These are phyloP conservation scores for Odontomyia ornata DNA, from an alignment of 2,888 invertebrate genomes.

Conservation along the genomic window DNA sequence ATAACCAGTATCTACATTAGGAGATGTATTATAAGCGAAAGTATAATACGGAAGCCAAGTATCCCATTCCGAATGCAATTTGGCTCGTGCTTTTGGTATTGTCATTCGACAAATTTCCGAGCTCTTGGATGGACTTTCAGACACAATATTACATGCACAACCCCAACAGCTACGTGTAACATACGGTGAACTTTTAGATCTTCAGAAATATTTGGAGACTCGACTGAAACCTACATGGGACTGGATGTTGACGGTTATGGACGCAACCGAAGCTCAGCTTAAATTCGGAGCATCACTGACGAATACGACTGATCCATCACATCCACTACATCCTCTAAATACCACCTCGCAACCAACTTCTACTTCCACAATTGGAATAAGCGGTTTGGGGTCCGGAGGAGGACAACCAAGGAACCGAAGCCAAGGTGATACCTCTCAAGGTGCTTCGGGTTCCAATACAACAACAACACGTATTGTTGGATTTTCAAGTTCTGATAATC, in stretches of 20 bases:
- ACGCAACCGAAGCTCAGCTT: constrained; percentile 96
- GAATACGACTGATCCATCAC: constrained; percentile 76
- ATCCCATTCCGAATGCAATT: too few relatives aligned
- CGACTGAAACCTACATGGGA: constrained; percentile 94
- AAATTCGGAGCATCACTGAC: constrained; percentile 90
- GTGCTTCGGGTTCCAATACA: constrained; percentile 42
- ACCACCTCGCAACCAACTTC: constrained; percentile 59
- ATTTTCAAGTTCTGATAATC: constrained; percentile 65
- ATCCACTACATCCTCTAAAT: constrained; percentile 70
- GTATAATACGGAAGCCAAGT: too few relatives aligned
- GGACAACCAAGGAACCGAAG: constrained; percentile 49
- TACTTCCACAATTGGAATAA: constrained; percentile 57
- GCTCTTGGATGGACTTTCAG: constrained; percentile 76
- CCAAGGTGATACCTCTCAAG: constrained; percentile 48
- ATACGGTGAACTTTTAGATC: constrained; percentile 80
- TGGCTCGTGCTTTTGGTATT: constrained; percentile 93
- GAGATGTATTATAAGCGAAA: too few relatives aligned
- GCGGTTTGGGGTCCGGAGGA: constrained; percentile 55
- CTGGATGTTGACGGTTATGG: constrained; percentile 97
- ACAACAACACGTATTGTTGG: constrained; percentile 65
- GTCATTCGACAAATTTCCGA: constrained; percentile 94
- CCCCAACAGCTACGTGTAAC: constrained; percentile 72
- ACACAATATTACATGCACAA: constrained; percentile 71
- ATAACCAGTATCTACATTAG: too few relatives aligned
- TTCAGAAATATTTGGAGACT: constrained; percentile 86